Base-by-base conservation (phyloP, 2,113 vertebrate species). In the Cichladusa arquata region DNA sequence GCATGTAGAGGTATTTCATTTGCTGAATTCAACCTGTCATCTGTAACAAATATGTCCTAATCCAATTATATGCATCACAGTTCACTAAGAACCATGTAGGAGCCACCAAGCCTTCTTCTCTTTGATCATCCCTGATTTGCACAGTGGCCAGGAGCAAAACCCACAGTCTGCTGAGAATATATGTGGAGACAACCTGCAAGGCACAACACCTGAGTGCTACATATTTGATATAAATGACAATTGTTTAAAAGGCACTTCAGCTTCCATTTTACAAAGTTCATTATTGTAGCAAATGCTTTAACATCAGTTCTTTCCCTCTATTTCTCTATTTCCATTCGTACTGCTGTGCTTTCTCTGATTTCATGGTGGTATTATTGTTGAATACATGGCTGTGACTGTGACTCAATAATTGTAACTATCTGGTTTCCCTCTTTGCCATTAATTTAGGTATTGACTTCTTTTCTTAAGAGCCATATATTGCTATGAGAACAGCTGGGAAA, bases 31-130 rank as follows among this genome's bases (percentile, higher is more conserved):
- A 96, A 67, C 80, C 60, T 54, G 78, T 66, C 80, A 90, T 50
- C 65, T 93, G 94, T 96, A 92, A 82, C 92, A 95, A 97, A 94
- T 95, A 82, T 54, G 87, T 74, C 69, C 72, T 96, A 95, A 97
- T 97, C 90, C 82, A 77, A 89, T 96, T 95, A 94, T 73, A 87
- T 65, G 92, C 71, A 95, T 94, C 93, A 96, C 80, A 92, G 60
- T 83, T 86, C 86, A 53, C 80, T 90, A 90, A 74, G 48, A 95
- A 65, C 54, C 91, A 87, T 12, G 2, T n/a, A 87, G 51, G 65
- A 87, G 53, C 38, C 48, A 93, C 70, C 58, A 62, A 72, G 38
- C 42, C 78, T 73, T 51, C 44, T 93, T 69, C 91, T 92, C 81
- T 93, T 96, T 96, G 96, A 97, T 97, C 95, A 77, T 73, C 51